Conservation (phyloP, 2,797 vertebrate species). For the Bovichtus diacanthus region DNA sequence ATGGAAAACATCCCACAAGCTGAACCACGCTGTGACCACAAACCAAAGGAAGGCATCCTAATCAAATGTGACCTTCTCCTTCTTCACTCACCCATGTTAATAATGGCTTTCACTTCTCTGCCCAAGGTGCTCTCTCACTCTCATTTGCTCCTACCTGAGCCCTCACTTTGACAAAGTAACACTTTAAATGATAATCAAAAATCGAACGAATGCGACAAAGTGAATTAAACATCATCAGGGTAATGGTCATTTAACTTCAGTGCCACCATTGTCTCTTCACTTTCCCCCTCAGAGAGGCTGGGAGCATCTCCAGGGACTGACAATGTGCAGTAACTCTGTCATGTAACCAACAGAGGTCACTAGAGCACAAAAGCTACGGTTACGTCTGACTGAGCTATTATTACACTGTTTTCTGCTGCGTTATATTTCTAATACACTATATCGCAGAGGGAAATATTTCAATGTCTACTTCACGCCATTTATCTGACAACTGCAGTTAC, state of each 20-base stretch:
- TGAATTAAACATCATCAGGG: slow-evolving; percentile 8
- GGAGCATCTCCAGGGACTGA: not conserved
- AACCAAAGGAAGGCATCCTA: slow-evolving; percentile 28
- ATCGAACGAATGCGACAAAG: not conserved
- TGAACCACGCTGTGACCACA: not conserved
- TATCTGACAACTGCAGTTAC: not conserved
- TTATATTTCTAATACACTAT: not conserved
- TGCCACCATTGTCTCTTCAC: not conserved
- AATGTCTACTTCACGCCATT: not conserved
- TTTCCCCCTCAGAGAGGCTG: not conserved
- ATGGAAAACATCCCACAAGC: slow-evolving; percentile 26
- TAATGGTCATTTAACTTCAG: not conserved
- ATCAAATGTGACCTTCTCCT: slow-evolving; percentile 53
- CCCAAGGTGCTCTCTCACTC: slow-evolving; percentile 2
- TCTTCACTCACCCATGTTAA: slow-evolving; percentile 23
- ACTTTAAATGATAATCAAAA: slow-evolving; percentile 1
- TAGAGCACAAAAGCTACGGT: not conserved
- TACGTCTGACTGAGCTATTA: too few relatives aligned
- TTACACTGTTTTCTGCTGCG: not conserved
- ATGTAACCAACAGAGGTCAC: not conserved
- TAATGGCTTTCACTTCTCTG: slow-evolving; percentile 12
- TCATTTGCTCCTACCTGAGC: not conserved
- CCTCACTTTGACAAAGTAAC: not conserved
- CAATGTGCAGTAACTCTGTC: too few relatives aligned
- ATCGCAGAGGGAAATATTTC: not conserved